Conservation (phyloP, 1,140 invertebrate species). For the Chelonus insularis region DNA sequence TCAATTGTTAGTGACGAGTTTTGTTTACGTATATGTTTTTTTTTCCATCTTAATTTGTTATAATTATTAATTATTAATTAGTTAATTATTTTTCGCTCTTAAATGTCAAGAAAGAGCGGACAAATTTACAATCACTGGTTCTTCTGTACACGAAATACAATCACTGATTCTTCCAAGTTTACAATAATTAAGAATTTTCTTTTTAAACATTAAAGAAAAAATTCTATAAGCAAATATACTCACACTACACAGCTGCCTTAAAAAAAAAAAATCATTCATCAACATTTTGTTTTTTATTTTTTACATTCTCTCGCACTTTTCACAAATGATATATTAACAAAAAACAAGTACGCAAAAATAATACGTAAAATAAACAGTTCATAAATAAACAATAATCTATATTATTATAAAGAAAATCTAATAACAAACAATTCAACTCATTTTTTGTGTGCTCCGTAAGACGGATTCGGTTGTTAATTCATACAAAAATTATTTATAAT, state of each 20-base stretch:
- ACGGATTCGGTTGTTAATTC: slow-evolving; percentile 38
- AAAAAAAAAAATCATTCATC: slow-evolving; percentile 13
- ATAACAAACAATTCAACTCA: slow-evolving; percentile 57
- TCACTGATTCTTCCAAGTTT: slow-evolving; percentile 15
- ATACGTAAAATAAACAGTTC: slow-evolving; percentile 57
- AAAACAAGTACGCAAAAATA: slow-evolving; percentile 53
- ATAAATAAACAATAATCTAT: slow-evolving; percentile 61
- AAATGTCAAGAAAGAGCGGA: too few relatives aligned
- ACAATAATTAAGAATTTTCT: slow-evolving; percentile 2
- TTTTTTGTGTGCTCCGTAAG: slow-evolving; percentile 37
- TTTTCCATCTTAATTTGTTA: too few relatives aligned
- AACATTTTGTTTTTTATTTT: slow-evolving; percentile 19
- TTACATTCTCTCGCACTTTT: slow-evolving; percentile 35
- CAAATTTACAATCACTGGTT: slow-evolving; percentile 17
- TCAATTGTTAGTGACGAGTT: too few relatives aligned
- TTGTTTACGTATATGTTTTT: too few relatives aligned
- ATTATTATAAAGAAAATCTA: slow-evolving; percentile 57
- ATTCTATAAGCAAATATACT: slow-evolving; percentile 38
- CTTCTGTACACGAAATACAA: slow-evolving; percentile 14
- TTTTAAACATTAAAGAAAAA: slow-evolving; percentile 34
- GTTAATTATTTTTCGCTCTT: too few relatives aligned
- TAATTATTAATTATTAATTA: too few relatives aligned
- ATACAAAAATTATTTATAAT: too few relatives aligned
- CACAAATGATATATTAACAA: slow-evolving; percentile 45
- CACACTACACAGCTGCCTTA: slow-evolving; percentile 38